Conservation (phyloP, 2,113 vertebrate genomes). For the Cettia cetti region DNA sequence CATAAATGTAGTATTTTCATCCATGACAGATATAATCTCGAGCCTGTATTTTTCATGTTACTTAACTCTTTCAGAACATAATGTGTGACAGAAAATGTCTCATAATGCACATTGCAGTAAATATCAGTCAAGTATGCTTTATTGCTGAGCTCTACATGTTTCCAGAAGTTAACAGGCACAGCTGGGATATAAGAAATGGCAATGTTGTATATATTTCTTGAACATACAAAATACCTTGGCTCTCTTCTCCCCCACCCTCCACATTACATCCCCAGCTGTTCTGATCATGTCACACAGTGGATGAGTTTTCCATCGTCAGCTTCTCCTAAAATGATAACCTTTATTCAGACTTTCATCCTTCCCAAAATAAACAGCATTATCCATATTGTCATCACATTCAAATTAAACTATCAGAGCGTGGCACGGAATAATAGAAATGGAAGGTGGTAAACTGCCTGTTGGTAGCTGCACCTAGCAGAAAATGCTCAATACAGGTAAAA, state of each 20-base stretch:
- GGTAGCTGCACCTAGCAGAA: background rate
- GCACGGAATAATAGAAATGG: background rate
- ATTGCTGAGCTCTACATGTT: conserved; percentile 53
- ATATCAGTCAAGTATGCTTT: conserved; percentile 49
- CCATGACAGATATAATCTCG: conserved; percentile 54
- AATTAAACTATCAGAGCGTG: background rate
- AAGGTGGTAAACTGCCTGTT: background rate
- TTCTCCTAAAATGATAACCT: conserved; percentile 45
- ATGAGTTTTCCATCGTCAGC: conserved; percentile 36
- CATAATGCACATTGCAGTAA: conserved; percentile 29
- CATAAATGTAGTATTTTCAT: conserved; percentile 56
- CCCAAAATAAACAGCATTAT: conserved; percentile 29
- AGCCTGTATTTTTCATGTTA: conserved; percentile 49
- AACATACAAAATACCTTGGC: conserved; percentile 53
- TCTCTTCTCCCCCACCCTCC: conserved; percentile 7
- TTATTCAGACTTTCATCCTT: conserved; percentile 13
- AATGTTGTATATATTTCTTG: conserved; percentile 48
- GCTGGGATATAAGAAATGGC: conserved; percentile 53
- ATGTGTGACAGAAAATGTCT: conserved; percentile 53
- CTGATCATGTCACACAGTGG: conserved; percentile 32
- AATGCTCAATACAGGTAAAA: background rate
- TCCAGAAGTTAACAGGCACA: conserved; percentile 59
- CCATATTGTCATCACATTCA: background rate
- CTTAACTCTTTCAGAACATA: conserved; percentile 61
- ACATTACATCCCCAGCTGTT: conserved; percentile 46